These are phyloP conservation scores for Lepidochrysops patricia DNA, from an alignment of 2,888 invertebrate species.

Conservation along the genomic window DNA sequence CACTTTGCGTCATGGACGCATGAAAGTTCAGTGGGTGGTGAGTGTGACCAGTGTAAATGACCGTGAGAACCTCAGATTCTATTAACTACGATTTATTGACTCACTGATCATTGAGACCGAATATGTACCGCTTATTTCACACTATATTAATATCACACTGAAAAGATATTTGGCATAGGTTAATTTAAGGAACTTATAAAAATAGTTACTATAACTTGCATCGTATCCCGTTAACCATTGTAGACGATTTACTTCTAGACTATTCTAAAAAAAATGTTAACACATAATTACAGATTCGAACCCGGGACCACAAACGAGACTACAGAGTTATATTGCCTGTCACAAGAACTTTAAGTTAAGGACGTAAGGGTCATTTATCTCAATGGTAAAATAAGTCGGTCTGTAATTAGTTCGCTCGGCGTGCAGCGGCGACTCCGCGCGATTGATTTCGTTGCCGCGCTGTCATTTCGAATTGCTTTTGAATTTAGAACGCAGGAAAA, in stretches of 20 bases:
- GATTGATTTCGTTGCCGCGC: conserved; percentile 62
- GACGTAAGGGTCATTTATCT: too few species aligned
- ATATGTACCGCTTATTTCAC: neutral
- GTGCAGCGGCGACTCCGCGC: conserved; percentile 34
- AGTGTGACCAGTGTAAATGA: neutral
- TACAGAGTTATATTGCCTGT: too few species aligned
- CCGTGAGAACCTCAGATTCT: neutral
- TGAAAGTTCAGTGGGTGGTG: conserved; percentile 13
- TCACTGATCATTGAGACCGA: neutral
- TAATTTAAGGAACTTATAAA: too few species aligned
- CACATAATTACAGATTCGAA: conserved; percentile 44
- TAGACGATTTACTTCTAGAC: neutral
- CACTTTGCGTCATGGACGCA: conserved; percentile 9
- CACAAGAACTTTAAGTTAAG: too few species aligned
- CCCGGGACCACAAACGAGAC: conserved; percentile 24
- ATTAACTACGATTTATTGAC: neutral
- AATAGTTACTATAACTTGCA: too few species aligned
- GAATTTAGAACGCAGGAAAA: conserved; percentile 30
- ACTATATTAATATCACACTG: neutral
- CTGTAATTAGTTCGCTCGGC: conserved; percentile 45
- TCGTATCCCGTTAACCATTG: neutral
- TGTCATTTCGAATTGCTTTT: conserved; percentile 58
- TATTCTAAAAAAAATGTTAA: conserved; percentile 20
- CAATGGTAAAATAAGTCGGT: too few species aligned
- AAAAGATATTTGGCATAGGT: neutral